Evolutionary conservation across 2,888 invertebrate species (phyloP), one percentile per base, ranked within the genome.

Genomic region (Theodoxus fluviatilis): DNA sequence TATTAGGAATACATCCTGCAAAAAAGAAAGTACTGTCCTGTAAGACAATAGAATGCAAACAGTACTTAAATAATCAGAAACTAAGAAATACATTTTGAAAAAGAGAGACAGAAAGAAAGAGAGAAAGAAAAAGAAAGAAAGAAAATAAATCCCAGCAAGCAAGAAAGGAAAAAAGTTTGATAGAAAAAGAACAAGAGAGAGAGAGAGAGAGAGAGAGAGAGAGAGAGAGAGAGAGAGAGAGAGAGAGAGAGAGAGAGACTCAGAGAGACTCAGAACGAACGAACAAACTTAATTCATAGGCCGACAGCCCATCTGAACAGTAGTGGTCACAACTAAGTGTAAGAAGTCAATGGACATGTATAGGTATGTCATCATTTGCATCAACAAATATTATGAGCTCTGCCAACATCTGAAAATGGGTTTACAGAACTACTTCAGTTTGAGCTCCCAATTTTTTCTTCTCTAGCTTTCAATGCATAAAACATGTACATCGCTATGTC

Each of bases 1-100:
- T 89, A 98, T 98, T 79, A 98, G 92, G 90, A 98, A 98, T 76
- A 98, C 98, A 89, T 98, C 98, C 87, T 89, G 81, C 64, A 85
- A 84, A 67, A 59, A 74, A 72, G 75, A 70, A 68, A 28, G 69
- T 7, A 67, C n/a, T n/a, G n/a, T n/a, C n/a, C n/a, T n/a, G n/a
- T n/a, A n/a, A n/a, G n/a, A n/a, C n/a, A n/a, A n/a, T 6, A 43
- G 6, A n/a, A 22, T 18, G 25, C 6, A 52, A 7, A 22, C 52
- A 52, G 25, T 52, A 25, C 52, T 52, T 7, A 52, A 22, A n/a
- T 15, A 7, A 22, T 12, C 52, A 52, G 52, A 43, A 3, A 28
- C n/a, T 7, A 66, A 47, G 25, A 25, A 9, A 52, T 18, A 52
- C n/a, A 52, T 55, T 25, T 49, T 31, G 25, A 15, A 22, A 65